phyloP scores from a whole-genome alignment of 2,797 vertebrate species.

The Chaunax sp. region DNA sequence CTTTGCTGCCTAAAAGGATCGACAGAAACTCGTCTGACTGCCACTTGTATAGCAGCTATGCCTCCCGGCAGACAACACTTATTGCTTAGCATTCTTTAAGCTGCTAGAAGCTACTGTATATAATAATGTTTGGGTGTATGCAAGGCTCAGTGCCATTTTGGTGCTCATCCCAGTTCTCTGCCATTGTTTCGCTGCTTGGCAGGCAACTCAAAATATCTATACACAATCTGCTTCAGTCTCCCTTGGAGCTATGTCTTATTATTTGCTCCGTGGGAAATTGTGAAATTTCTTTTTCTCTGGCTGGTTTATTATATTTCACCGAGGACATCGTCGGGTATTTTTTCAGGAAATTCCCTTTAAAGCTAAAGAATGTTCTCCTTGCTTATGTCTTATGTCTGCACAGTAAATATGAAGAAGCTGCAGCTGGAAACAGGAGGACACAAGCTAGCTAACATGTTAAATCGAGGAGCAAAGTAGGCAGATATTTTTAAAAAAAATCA shows the following conservation, averaged over 20 bases:
- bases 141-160: slow-evolving; percentile 38
- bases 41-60: slow-evolving; percentile 35
- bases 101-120: slow-evolving; percentile 39
- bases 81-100: slow-evolving; percentile 51
- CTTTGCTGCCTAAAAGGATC: slow-evolving; percentile 56
- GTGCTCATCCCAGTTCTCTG: slow-evolving; percentile 19
- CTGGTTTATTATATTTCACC: slow-evolving; percentile 4
- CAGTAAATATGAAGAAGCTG: too few species aligned
- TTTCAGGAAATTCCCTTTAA: slow-evolving; percentile 5
- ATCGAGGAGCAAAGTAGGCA: background rate
- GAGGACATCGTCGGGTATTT: slow-evolving; percentile 3
- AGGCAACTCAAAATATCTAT: slow-evolving; percentile 39
- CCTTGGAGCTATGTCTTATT: slow-evolving; percentile 37
- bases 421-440: too few species aligned
- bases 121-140: slow-evolving; percentile 43
- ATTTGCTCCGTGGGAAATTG: slow-evolving; percentile 33
- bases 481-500: too few species aligned
- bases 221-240: slow-evolving; percentile 27
- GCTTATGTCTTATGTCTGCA: background rate
- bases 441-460: background rate
- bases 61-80: slow-evolving; percentile 41
- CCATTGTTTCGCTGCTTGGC: slow-evolving; percentile 47
- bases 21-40: slow-evolving; percentile 47
- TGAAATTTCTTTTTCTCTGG: slow-evolving; percentile 4
- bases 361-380: background rate